Conservation (phyloP, 2,797 vertebrate genomes). For the Phalloptychus januarius region DNA sequence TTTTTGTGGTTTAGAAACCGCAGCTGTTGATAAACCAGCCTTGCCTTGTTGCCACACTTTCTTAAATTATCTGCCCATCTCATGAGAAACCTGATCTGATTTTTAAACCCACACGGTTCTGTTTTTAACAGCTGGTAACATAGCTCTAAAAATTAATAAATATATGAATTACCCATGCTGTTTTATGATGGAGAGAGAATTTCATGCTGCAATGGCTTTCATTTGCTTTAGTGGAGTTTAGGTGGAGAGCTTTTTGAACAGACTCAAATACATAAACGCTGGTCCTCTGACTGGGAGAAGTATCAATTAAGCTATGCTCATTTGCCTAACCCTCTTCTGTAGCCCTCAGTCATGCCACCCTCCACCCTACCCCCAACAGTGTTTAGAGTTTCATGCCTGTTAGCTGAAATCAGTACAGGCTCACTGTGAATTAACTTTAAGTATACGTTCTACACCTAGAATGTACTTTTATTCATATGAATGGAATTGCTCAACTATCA, state of each 20-base stretch:
- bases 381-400: constrained; percentile 69
- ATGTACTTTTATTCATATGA: constrained; percentile 8
- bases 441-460: neutral
- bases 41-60: constrained; percentile 61
- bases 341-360: constrained; percentile 62
- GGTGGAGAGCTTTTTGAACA: constrained; percentile 72
- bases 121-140: neutral
- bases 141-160: neutral
- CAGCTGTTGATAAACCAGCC: neutral
- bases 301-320: constrained; percentile 79
- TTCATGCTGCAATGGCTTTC: constrained; percentile 48
- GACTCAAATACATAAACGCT: constrained; percentile 70
- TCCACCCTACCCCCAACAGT: constrained; percentile 56
- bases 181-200: constrained; percentile 25
- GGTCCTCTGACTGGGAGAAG: constrained; percentile 72
- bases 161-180: neutral
- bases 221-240: constrained; percentile 68
- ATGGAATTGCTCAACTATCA: constrained; percentile 1
- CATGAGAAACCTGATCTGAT: constrained; percentile 29
- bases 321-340: constrained; percentile 78
- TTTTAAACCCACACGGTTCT: neutral
- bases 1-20: neutral
- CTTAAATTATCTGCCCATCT: constrained; percentile 53
- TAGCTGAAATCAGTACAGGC: constrained; percentile 60
- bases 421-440: constrained; percentile 40